Conservation (phyloP, 2,888 invertebrate species). For the Brachyptera putata region DNA sequence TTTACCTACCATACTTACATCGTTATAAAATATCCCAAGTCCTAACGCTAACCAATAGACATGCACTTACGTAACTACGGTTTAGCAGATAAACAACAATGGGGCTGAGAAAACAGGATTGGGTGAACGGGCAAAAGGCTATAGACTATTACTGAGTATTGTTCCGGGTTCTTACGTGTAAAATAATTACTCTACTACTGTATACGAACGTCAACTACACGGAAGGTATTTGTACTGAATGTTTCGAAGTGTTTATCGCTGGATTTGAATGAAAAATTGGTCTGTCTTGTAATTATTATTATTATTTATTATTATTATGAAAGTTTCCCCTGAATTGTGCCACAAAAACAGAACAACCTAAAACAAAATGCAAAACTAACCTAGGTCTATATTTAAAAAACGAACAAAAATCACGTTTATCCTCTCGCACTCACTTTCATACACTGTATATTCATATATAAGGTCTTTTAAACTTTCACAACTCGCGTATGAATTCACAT, state of each 20-base stretch:
- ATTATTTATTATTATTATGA: conserved; percentile 23
- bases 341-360: conserved; percentile 22
- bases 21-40: not conserved
- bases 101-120: conserved; percentile 5
- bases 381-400: not conserved
- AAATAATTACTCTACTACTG: conserved; percentile 21
- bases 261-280: conserved; percentile 23
- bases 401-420: conserved; percentile 5
- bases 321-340: conserved; percentile 23
- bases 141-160: conserved; percentile 24
- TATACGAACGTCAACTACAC: conserved; percentile 14
- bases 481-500: too few relatives aligned
- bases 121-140: not conserved
- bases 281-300: conserved; percentile 24
- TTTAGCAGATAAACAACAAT: not conserved
- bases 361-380: conserved; percentile 7
- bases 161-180: conserved; percentile 22
- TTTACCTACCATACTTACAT: not conserved
- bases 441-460: too few relatives aligned
- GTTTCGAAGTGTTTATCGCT: conserved; percentile 27
- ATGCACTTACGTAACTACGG: not conserved
- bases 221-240: conserved; percentile 32
- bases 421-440: too few relatives aligned
- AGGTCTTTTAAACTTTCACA: too few relatives aligned
- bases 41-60: not conserved